A percentile compares a stretch with the other conserved stretches of the same genome.
phyloP scores from a whole-genome alignment of 1,140 invertebrate genomes.

The Acromyrmex echinatior region DNA sequence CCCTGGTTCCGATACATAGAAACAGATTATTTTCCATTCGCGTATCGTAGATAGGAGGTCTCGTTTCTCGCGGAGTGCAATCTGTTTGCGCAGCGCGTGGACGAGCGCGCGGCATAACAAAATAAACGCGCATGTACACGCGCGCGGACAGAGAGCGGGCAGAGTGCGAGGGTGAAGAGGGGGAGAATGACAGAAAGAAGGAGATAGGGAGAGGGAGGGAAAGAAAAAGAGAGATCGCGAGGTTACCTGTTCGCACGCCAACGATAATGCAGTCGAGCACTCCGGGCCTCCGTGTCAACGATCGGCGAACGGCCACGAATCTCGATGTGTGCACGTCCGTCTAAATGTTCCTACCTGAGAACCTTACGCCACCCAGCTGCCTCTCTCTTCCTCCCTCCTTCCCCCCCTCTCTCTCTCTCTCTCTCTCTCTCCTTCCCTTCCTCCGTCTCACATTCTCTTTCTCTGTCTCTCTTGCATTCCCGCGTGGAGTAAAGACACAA shows the following conservation, averaged over 20 bases:
- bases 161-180: not conserved
- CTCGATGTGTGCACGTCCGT: slow-evolving; percentile 76
- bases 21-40: slow-evolving; percentile 54
- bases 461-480: slow-evolving; percentile 57
- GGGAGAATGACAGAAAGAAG: not conserved
- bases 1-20: not conserved
- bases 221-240: slow-evolving; percentile 69
- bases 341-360: slow-evolving; percentile 80
- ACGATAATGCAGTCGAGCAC: slow-evolving; percentile 77
- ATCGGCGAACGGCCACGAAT: slow-evolving; percentile 79
- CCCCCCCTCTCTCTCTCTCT: slow-evolving; percentile 14
- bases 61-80: slow-evolving; percentile 70
- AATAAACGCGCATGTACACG: slow-evolving; percentile 64
- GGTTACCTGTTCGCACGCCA: slow-evolving; percentile 78
- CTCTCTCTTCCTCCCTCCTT: not conserved
- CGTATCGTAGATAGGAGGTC: slow-evolving; percentile 42
- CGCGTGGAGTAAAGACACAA: slow-evolving; percentile 67
- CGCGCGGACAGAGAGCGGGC: slow-evolving; percentile 4
- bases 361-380: slow-evolving; percentile 73
- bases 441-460: not conserved
- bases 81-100: slow-evolving; percentile 74
- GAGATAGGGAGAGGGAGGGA: slow-evolving; percentile 22
- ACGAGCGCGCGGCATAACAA: slow-evolving; percentile 71
- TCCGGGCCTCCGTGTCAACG: slow-evolving; percentile 76
- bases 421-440: slow-evolving; percentile 36